Evolutionary conservation across 2,797 vertebrate genomes (phyloP), one percentile per base, ranked within the genome.

Genomic region (Scomberomorus guttatus): DNA sequence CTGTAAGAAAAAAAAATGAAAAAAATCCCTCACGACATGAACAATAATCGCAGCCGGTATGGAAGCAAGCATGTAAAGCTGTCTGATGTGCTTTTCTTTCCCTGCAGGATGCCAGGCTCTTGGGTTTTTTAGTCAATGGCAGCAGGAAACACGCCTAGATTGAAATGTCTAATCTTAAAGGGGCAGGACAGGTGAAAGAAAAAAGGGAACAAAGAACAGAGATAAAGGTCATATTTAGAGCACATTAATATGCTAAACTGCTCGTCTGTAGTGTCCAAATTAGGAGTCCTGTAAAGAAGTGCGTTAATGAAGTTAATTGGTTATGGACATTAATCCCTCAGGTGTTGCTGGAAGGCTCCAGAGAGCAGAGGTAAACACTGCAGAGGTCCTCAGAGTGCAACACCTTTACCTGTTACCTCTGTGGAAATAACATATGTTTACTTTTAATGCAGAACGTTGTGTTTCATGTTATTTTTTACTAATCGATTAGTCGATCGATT

Each of bases 141-240:
- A 94, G 93, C 93, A 95, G 94, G 94, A 96, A 96, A 96, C 95
- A 96, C 96, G 96, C 96, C 96, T 95, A 94, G 93, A 94, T 92
- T 92, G 87, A 93, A 94, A 84, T 86, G 87, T 92, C 90, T 89
- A 68, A 87, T 94, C 95, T 96, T 96, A 96, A 96, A 96, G 95
- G 91, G 93, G 37, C 94, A 95, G 95, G 56, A 87, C 89, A 91
- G 88, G 90, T 92, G 46, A 11, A 59, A 27, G 85, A 42, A n/a
- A 48, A 61, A 39, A 72, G 15, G 77, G 89, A 93, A 96, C 94
- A 96, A 96, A 95, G 94, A 85, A 88, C 52, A 25, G 63, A 34
- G 14, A 72, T 46, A 37, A 74, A 72, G 48, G 24, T 57, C 64
- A 72, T 2, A 0, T 39, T 61, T 5, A 22, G n/a, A 65, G 18